A percentile compares a stretch with the other conserved stretches of the same genome.
Conservation (phyloP, 2,113 vertebrate genomes). For the Alligator mississippiensis region DNA sequence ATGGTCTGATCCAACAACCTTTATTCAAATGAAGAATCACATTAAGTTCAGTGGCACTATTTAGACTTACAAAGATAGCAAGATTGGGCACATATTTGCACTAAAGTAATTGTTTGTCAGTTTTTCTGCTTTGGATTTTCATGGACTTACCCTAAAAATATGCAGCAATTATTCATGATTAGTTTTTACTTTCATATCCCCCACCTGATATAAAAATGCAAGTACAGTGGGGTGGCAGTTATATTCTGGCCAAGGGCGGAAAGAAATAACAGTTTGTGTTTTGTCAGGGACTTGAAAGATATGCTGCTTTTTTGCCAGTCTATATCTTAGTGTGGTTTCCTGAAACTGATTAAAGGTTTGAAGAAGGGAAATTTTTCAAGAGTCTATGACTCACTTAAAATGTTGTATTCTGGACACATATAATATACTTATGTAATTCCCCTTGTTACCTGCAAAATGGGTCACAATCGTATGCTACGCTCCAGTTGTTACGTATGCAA, state of each 20-base stretch:
- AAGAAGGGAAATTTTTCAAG: conserved; percentile 49
- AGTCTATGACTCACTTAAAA: conserved; percentile 27
- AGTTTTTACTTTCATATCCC: conserved; percentile 18
- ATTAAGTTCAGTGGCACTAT: conserved; percentile 26
- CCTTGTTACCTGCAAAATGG: background rate
- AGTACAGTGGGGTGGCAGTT: background rate
- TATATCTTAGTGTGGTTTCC: conserved; percentile 46
- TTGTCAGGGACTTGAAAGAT: conserved; percentile 30
- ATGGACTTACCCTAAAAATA: background rate
- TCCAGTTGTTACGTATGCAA: background rate
- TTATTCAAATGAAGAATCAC: conserved; percentile 43
- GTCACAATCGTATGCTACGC: background rate
- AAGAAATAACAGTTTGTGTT: conserved; percentile 52
- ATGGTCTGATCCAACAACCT: conserved; percentile 42
- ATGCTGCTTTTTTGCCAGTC: conserved; percentile 44
- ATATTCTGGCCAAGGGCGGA: conserved; percentile 18
- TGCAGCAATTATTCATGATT: conserved; percentile 31
- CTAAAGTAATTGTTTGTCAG: conserved; percentile 8
- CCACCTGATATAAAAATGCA: conserved; percentile 24
- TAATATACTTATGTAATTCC: background rate
- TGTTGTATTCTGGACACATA: background rate
- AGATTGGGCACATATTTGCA: conserved; percentile 24
- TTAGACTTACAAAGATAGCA: conserved; percentile 24
- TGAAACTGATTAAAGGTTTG: conserved; percentile 53
- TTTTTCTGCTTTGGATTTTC: conserved; percentile 18